Base-by-base conservation (phyloP, 2,888 invertebrate species). In the Leptopilina drosophilae region DNA sequence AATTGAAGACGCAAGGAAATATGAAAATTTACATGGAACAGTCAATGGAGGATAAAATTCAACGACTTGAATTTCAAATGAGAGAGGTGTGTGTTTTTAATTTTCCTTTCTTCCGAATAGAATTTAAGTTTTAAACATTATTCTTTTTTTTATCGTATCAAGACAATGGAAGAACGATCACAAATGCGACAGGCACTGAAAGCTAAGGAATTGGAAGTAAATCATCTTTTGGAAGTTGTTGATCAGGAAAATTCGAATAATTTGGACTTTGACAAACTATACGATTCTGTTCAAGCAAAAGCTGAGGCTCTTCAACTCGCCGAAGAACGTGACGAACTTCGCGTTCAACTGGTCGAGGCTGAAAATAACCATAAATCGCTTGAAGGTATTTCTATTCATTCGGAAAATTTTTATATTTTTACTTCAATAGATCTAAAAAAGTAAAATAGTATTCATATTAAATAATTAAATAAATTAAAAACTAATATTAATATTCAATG, bases 251-350 rank as follows among this genome's bases (percentile, higher is more conserved):
- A 89, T 76, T 84, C 84, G 4, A 89, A 89, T 79, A 89, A 86
- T 67, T 87, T 91, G 53, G 91, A 92, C 83, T 87, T 91, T 56
- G 92, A 93, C 59, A 93, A 93, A 80, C 88, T 94, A 40, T 92
- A 95, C 67, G 93, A 94, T 84, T 92, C 93, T 62, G 94, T 93
- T 62, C 93, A 93, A 66, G 91, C 93, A 14, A 94, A 94, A 85
- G 94, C 95, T 0, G 94, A 95, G 87, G 90, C 94, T 1, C 90
- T 93, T 49, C 93, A 94, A 80, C 88, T 94, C 26, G 92, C 93
- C 80, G 92, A 93, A 79, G 95, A 95, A 86, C 93, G 93, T 84
- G 91, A 93, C 62, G 91, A 91, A 80, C 84, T 91, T 49, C 86
- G 88, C 78, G 85, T 87, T 62, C 89, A 89, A 84, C 85, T 91